Conservation (phyloP, 2,113 vertebrate genomes). For the Prunella himalayana region DNA sequence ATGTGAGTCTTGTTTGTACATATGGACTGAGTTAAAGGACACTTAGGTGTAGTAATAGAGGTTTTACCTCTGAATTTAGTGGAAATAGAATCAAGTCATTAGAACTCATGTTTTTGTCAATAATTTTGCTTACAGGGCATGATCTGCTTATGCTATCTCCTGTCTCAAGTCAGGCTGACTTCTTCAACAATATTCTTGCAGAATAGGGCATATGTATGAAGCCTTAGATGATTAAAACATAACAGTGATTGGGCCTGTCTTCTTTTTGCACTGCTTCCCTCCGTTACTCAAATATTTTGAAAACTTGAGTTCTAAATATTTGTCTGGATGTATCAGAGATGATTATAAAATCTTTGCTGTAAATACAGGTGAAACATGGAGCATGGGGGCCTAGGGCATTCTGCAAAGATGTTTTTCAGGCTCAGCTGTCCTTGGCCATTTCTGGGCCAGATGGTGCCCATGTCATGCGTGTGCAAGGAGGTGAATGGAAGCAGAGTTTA, state of each 20-base stretch:
- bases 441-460: background rate
- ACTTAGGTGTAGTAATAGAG: background rate
- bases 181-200: background rate
- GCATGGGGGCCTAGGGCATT: background rate
- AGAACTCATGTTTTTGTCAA: background rate
- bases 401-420: background rate
- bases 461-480: background rate
- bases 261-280: background rate
- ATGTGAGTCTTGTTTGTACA: background rate
- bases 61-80: background rate
- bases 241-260: background rate
- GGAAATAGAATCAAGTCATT: background rate
- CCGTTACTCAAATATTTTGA: background rate
- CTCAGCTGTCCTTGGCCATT: background rate
- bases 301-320: background rate
- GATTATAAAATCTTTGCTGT: background rate
- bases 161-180: background rate
- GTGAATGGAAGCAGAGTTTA: background rate
- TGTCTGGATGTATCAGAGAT: background rate
- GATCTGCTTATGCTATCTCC: background rate
- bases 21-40: background rate
- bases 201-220: background rate
- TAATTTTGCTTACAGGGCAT: background rate
- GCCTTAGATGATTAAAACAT: background rate
- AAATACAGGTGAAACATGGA: background rate